These are phyloP conservation scores for Blastobasis lacticolella DNA, from an alignment of 2,888 invertebrate species.

Conservation along the genomic window DNA sequence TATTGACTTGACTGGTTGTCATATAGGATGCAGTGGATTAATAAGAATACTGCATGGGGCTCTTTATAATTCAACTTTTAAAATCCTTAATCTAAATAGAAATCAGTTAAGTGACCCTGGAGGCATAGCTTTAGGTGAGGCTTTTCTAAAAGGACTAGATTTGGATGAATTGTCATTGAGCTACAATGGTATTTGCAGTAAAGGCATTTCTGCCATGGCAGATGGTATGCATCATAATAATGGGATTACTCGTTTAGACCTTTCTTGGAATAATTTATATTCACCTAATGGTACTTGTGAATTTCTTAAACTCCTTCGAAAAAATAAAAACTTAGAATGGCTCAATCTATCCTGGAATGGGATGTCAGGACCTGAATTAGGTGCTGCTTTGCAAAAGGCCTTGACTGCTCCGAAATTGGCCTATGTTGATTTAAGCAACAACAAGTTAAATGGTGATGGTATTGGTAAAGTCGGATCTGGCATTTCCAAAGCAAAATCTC, in stretches of 20 bases:
- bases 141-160: constrained; percentile 4
- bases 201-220: constrained; percentile 5
- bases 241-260: constrained; percentile 23
- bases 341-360: constrained; percentile 28
- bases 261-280: constrained; percentile 30
- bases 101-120: constrained; percentile 24
- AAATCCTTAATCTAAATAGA: constrained; percentile 19
- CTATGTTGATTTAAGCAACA: constrained; percentile 21
- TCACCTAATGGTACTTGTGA: constrained; percentile 18
- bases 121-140: constrained; percentile 18
- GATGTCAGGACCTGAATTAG: constrained; percentile 17
- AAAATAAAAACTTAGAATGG: constrained; percentile 18
- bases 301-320: constrained; percentile 18
- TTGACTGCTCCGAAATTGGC: constrained; percentile 14
- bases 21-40: constrained; percentile 23
- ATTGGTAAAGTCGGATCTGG: constrained; percentile 14
- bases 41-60: constrained; percentile 18
- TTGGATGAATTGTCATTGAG: too few relatives aligned
- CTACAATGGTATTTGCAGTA: too few relatives aligned
- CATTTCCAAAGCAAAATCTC: constrained; percentile 14
- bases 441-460: constrained; percentile 17
- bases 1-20: constrained; percentile 25
- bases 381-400: constrained; percentile 14
- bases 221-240: constrained; percentile 24
- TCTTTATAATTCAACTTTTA: constrained; percentile 18